Evolutionary conservation across 2,888 invertebrate species (phyloP).

Genomic region (Nymphalis polychloros): DNA sequence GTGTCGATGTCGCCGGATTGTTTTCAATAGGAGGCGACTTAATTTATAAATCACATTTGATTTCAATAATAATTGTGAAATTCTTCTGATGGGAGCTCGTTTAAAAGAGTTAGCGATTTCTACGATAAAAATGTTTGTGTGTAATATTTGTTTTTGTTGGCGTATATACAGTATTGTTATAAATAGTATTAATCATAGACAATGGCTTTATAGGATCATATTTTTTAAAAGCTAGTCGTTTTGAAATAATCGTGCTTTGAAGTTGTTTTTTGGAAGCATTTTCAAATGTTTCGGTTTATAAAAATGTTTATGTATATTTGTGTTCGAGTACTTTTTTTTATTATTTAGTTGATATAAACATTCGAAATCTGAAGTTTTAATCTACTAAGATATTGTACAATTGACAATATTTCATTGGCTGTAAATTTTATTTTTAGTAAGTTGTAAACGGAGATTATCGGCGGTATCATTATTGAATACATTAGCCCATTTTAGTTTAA

Average conservation of each 20-base stretch:
- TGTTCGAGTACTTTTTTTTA: neutral
- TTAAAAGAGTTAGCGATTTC: neutral
- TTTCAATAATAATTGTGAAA: neutral
- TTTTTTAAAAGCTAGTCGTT: slow-evolving; percentile 27
- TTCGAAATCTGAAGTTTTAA: neutral
- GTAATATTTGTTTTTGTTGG: slow-evolving; percentile 19
- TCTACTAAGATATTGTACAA: neutral
- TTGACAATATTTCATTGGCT: slow-evolving; percentile 7
- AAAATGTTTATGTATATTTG: neutral
- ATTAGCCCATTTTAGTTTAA: no score
- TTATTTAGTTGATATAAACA: neutral
- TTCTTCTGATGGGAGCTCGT: neutral
- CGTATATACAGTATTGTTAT: slow-evolving; percentile 29
- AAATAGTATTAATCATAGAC: slow-evolving; percentile 23
- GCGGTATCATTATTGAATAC: no score
- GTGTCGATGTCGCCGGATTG: neutral
- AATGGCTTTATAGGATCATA: slow-evolving; percentile 23
- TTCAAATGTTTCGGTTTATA: neutral
- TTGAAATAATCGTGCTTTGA: slow-evolving; percentile 18
- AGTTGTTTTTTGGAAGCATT: slow-evolving; percentile 9
- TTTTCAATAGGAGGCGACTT: neutral
- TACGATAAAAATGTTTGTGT: neutral
- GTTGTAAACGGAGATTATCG: no score
- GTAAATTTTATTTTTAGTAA: neutral
- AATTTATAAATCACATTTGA: neutral